These are phyloP conservation scores for Chloroceryle amazona DNA, from an alignment of 2,797 vertebrate genomes.

Conservation along the genomic window DNA sequence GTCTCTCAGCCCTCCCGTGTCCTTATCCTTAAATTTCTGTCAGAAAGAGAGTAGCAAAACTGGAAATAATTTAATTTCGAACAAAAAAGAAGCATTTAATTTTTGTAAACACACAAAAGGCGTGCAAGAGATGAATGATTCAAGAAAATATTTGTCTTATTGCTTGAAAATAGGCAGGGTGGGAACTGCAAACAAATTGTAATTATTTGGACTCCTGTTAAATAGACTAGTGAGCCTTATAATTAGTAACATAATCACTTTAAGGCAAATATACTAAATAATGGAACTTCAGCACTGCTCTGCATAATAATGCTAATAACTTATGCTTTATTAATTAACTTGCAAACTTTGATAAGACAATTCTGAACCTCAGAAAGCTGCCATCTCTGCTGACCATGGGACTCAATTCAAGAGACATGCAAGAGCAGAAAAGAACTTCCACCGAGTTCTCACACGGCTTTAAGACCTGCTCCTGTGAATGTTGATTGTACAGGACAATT, in stretches of 20 bases:
- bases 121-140: not conserved
- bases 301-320: not conserved
- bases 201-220: constrained; percentile 64
- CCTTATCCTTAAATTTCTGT: not conserved
- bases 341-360: not conserved
- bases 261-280: constrained; percentile 66
- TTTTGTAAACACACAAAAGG: not conserved
- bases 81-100: constrained; percentile 1
- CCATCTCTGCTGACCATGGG: rapidly evolving
- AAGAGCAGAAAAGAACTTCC: not conserved
- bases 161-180: not conserved
- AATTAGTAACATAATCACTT: constrained; percentile 68
- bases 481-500: constrained; percentile 32
- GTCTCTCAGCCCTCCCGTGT: not conserved
- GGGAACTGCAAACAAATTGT: constrained; percentile 43
- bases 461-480: not conserved
- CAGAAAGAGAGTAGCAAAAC: not conserved
- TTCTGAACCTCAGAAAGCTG: not conserved
- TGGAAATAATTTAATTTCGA: not conserved
- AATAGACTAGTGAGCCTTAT: constrained; percentile 67
- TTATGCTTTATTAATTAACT: constrained; percentile 14
- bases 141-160: constrained; percentile 38
- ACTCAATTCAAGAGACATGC: not conserved
- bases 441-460: not conserved
- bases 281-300: not conserved